phyloP scores from a whole-genome alignment of 2,113 vertebrate genomes.

The Clarias macrocephalus region DNA sequence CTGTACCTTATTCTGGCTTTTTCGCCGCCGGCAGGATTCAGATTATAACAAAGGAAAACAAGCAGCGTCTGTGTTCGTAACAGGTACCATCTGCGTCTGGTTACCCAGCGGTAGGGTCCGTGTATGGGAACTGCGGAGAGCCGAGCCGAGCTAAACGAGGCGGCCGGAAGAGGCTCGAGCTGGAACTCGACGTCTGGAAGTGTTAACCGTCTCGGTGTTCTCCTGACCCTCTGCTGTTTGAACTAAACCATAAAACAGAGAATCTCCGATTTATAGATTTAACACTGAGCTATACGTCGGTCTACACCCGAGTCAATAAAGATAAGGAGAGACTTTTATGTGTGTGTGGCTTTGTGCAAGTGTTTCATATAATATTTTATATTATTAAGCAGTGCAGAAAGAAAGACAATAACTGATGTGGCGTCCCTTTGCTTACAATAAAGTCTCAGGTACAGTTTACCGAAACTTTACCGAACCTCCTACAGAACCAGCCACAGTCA shows the following conservation, averaged over 20 bases:
- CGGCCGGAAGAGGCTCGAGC: constrained; percentile 33
- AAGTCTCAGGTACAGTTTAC: no score
- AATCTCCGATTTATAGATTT: constrained; percentile 36
- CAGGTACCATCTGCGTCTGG: constrained; percentile 73
- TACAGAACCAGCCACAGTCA: no score
- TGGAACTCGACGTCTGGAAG: constrained; percentile 39
- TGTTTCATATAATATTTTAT: neutral
- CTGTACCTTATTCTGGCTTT: constrained; percentile 56
- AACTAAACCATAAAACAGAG: constrained; percentile 36
- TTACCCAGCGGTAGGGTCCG: constrained; percentile 60
- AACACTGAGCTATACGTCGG: neutral
- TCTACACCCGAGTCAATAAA: neutral
- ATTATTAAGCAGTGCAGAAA: no score
- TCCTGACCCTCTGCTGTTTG: constrained; percentile 36
- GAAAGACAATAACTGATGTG: no score
- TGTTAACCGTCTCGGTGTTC: constrained; percentile 43
- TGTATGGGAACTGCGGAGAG: constrained; percentile 44
- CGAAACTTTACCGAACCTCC: no score
- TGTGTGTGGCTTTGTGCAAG: neutral
- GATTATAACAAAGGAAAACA: constrained; percentile 69
- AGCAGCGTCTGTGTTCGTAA: constrained; percentile 63
- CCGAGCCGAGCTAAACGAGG: constrained; percentile 33
- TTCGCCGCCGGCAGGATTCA: constrained; percentile 62
- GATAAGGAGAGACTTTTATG: neutral
- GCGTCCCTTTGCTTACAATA: no score